Conservation (phyloP, 2,113 vertebrate species). For the Australoheros scitulus region DNA sequence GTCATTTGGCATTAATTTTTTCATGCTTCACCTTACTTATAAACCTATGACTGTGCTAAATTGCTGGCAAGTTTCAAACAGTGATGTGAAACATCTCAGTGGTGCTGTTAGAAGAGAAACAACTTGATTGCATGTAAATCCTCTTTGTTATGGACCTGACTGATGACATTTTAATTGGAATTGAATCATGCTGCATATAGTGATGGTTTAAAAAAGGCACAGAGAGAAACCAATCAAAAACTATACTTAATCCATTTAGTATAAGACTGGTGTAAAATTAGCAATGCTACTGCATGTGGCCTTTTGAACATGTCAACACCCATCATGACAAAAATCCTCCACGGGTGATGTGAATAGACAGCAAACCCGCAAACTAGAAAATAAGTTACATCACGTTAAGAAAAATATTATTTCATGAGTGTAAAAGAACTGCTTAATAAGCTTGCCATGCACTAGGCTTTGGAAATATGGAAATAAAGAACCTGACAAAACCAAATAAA, state of each 20-base stretch:
- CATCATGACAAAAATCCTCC: neutral
- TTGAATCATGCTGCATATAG: slow-evolving; percentile 17
- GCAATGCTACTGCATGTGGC: slow-evolving; percentile 21
- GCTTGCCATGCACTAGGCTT: neutral
- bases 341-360: neutral
- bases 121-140: slow-evolving; percentile 46
- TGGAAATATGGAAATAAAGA: neutral
- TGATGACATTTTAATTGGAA: slow-evolving; percentile 26
- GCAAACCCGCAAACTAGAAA: neutral
- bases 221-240: slow-evolving; percentile 28
- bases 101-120: slow-evolving; percentile 5
- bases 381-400: neutral
- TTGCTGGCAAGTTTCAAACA: slow-evolving; percentile 21
- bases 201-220: slow-evolving; percentile 11
- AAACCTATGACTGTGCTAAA: neutral
- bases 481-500: neutral
- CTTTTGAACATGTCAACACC: slow-evolving; percentile 13
- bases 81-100: neutral
- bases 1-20: slow-evolving; percentile 13
- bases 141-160: slow-evolving; percentile 13
- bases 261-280: slow-evolving; percentile 31
- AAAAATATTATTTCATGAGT: neutral
- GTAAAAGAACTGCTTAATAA: neutral
- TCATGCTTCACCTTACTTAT: slow-evolving; percentile 22
- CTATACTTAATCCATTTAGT: slow-evolving; percentile 33